phyloP scores from a whole-genome alignment of 2,113 vertebrate species.

The Gila orcuttii region DNA sequence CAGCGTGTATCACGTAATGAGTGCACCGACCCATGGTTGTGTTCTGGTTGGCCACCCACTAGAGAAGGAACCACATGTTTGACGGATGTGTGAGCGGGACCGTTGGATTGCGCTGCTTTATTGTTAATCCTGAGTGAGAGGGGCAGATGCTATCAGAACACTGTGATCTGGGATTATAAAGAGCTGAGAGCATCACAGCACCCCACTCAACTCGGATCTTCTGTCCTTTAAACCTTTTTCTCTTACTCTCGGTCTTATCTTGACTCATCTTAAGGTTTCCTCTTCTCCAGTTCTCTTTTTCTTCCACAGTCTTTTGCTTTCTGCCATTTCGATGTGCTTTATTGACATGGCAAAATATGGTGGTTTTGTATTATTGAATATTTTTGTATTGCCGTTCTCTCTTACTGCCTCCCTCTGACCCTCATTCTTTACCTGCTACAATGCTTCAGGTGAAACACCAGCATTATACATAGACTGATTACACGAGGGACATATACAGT shows the following conservation, averaged over 20 bases:
- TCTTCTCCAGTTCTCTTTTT: slow-evolving; percentile 34
- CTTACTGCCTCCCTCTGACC: not conserved
- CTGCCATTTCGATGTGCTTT: not conserved
- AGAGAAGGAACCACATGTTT: slow-evolving; percentile 48
- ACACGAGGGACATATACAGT: slow-evolving; percentile 11
- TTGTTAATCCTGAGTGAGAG: slow-evolving; percentile 69
- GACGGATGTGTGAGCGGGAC: slow-evolving; percentile 64
- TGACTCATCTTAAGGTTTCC: not conserved
- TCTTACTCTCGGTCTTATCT: slow-evolving; percentile 47
- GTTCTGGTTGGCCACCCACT: slow-evolving; percentile 46
- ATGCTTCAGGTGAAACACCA: slow-evolving; percentile 25
- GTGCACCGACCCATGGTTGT: slow-evolving; percentile 47
- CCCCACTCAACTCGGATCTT: slow-evolving; percentile 48
- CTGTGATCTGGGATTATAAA: slow-evolving; percentile 72
- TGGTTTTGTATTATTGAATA: too few relatives aligned
- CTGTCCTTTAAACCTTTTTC: slow-evolving; percentile 35
- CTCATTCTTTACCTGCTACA: slow-evolving; percentile 29
- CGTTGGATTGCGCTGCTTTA: slow-evolving; percentile 59
- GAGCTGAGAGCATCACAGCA: slow-evolving; percentile 54
- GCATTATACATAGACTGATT: slow-evolving; percentile 18
- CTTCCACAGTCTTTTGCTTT: not conserved
- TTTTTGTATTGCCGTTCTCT: not conserved
- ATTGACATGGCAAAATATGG: not conserved
- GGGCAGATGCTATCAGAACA: slow-evolving; percentile 65
- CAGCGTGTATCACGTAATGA: slow-evolving; percentile 30